These are phyloP conservation scores for Nannoperca australis DNA, from an alignment of 2,797 vertebrate species.

Conservation along the genomic window DNA sequence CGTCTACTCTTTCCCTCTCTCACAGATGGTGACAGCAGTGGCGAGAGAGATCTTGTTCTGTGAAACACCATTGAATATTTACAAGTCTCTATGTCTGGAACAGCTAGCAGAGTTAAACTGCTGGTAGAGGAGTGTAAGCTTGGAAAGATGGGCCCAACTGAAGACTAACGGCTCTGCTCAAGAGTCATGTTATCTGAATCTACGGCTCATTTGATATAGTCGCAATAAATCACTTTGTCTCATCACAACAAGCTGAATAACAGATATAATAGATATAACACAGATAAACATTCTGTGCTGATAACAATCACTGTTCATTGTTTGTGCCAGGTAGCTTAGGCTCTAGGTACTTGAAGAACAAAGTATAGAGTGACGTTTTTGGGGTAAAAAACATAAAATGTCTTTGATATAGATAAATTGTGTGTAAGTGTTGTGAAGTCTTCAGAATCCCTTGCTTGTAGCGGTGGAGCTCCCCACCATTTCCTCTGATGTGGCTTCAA, in stretches of 20 bases:
- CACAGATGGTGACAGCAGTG: conserved; percentile 78
- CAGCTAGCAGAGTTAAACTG: conserved; percentile 63
- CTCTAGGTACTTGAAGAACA: conserved; percentile 23
- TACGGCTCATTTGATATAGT: conserved; percentile 14
- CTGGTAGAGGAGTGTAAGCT: conserved; percentile 33
- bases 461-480: conserved; percentile 43
- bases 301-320: conserved; percentile 42
- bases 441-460: conserved; percentile 46
- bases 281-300: conserved; percentile 24
- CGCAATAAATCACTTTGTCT: conserved; percentile 22
- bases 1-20: conserved; percentile 78
- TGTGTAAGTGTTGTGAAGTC: conserved; percentile 49
- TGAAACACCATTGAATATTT: conserved; percentile 86
- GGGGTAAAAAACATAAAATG: conserved; percentile 28
- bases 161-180: conserved; percentile 5
- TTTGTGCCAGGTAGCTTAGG: conserved; percentile 20
- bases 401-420: conserved; percentile 63
- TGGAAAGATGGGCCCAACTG: not conserved
- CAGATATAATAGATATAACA: conserved; percentile 2
- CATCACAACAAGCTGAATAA: conserved; percentile 44
- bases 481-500: conserved; percentile 72
- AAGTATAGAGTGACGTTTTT: conserved; percentile 41
- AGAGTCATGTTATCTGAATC: not conserved
- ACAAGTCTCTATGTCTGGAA: conserved; percentile 76
- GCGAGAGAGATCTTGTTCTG: conserved; percentile 85